Base-by-base conservation (phyloP, 2,797 vertebrate genomes). In the Ctenosaura bakeri region DNA sequence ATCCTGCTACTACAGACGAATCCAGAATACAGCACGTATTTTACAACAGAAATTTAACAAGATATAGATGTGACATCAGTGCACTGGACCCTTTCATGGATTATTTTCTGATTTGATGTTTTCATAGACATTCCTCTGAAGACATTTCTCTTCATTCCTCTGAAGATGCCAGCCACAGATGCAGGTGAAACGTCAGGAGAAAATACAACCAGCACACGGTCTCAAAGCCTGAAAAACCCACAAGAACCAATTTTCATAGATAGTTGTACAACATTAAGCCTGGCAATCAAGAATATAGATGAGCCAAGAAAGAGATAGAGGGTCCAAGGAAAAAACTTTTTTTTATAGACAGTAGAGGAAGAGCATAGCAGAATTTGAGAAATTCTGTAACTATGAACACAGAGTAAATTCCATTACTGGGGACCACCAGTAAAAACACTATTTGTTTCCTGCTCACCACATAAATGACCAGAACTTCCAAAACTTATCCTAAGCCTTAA, bases 31-130 rank as follows among this genome's bases (percentile, higher is more conserved):
- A 52, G 32, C 29, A 87, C 38, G 59, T 64, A 62, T 42, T 74
- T 74, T 87, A 66, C 38, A 69, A 64, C 50, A 3, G 38, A 79
- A 88, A 79, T 88, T 80, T 80, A 66, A 88, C 10, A 18, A 83
- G 80, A 29, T 62, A 62, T 20, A n/a, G 54, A 82, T 54, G 56
- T 62, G 59, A 6, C 35, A 62, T 66, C 81, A 64, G 35, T 42
- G 24, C 46, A 83, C 13, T 83, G 24, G 35, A 83, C 35, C 42
- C 1, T 14, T 64, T 38, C 59, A 66, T 10, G 2, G 64, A 66
- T 29, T 1, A 8, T 66, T 0, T 66, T 66, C 64, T 66, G 29
- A 66, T 26, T 29, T 26, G 64, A 66, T 66, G 64, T 29, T 29
- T 66, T 29, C 24, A 66, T 29, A 29, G 24, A 8, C 64, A n/a